A percentile compares a stretch with the other conserved stretches of the same genome.
Conservation (phyloP, 2,797 vertebrate genomes). For the Notoglanidium macrostoma region DNA sequence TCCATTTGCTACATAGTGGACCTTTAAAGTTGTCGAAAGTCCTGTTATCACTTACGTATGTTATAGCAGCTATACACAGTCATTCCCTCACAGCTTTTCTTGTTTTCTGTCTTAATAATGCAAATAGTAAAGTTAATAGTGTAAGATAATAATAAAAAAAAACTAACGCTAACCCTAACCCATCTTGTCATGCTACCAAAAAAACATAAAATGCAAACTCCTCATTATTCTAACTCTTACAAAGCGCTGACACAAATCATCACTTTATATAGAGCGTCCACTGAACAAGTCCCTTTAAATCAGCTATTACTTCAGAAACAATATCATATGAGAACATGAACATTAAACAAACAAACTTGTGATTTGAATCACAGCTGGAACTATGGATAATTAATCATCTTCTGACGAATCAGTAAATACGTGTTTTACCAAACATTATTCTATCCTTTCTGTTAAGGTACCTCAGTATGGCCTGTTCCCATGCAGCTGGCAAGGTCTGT, state of each 20-base stretch:
- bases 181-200: background rate
- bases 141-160: background rate
- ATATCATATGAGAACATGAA: background rate
- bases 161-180: background rate
- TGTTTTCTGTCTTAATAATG: too few relatives aligned
- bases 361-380: background rate
- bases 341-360: background rate
- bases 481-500: slow-evolving; percentile 26
- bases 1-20: background rate
- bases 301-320: background rate
- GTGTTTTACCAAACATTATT: background rate
- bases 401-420: background rate
- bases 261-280: too few relatives aligned
- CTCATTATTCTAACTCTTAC: background rate
- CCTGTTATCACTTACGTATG: background rate
- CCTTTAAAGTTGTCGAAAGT: background rate
- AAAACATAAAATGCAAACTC: background rate
- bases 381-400: background rate
- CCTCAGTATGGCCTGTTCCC: background rate
- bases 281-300: background rate
- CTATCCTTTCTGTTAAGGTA: background rate
- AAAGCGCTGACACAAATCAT: background rate
- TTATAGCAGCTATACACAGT: background rate
- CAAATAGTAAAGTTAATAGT: too few relatives aligned
- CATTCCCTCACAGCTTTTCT: background rate